Percentiles rank a stretch among this genome's conserved stretches.
Conservation (phyloP, 2,797 vertebrate genomes). For the Hozukius guyotensis region DNA sequence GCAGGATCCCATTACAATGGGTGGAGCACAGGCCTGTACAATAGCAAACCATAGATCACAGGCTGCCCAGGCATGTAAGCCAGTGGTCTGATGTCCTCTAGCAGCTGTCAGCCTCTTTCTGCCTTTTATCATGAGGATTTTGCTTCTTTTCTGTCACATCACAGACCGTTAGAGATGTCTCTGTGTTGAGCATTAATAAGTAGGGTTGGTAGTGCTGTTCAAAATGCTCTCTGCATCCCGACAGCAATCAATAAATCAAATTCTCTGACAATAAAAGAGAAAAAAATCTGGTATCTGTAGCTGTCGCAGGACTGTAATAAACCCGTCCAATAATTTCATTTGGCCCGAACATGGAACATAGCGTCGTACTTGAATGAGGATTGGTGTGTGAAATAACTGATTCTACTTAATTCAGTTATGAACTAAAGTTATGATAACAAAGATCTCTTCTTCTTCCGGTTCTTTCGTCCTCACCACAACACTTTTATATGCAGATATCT, state of each 20-base stretch:
- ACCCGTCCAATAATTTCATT: too few species aligned
- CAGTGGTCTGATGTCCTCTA: not conserved
- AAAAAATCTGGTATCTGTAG: too few species aligned
- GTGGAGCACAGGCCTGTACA: not conserved
- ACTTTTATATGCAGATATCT: not conserved
- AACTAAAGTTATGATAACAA: not conserved
- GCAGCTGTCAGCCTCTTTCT: not conserved
- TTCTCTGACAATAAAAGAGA: fast-evolving
- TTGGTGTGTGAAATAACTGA: not conserved
- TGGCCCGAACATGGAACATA: too few species aligned
- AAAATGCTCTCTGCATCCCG: too few species aligned
- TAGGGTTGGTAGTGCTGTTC: not conserved
- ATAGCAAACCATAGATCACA: constrained; percentile 31
- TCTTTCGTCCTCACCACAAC: too few species aligned
- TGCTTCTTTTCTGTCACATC: not conserved
- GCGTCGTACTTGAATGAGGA: not conserved
- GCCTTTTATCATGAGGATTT: not conserved
- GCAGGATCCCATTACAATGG: constrained; percentile 14
- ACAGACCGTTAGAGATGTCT: not conserved
- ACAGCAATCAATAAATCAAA: too few species aligned
- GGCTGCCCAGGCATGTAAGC: not conserved
- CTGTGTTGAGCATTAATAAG: not conserved
- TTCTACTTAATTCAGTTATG: fast-evolving
- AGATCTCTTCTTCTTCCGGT: fast-evolving
- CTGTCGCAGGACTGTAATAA: too few species aligned